phyloP scores from a whole-genome alignment of 2,888 invertebrate genomes.

The Cynaeus angustus region DNA sequence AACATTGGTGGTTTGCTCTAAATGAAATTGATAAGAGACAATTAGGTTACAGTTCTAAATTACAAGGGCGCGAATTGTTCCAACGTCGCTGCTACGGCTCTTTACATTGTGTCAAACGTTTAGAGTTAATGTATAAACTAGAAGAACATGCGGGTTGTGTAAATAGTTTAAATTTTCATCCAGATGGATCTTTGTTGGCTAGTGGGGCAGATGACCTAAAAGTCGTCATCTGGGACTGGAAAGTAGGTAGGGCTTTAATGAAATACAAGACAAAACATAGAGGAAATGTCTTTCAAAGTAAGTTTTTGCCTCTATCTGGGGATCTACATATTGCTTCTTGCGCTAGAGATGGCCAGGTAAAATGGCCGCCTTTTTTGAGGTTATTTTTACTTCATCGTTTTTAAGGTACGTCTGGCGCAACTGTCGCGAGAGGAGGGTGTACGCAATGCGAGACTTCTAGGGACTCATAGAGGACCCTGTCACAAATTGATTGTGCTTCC shows the following conservation, averaged over 20 bases:
- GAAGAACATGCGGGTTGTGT: constrained; percentile 92
- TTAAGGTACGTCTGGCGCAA: constrained; percentile 76
- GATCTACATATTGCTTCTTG: constrained; percentile 91
- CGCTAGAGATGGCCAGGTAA: constrained; percentile 91
- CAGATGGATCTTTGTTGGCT: constrained; percentile 83
- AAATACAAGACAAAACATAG: constrained; percentile 87
- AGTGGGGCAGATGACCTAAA: constrained; percentile 94
- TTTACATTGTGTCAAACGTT: constrained; percentile 85
- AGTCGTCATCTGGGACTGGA: constrained; percentile 95
- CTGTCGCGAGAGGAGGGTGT: constrained; percentile 74
- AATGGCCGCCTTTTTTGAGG: neutral
- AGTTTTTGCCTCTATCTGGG: constrained; percentile 87
- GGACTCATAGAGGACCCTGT: constrained; percentile 84
- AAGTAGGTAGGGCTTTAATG: constrained; percentile 78
- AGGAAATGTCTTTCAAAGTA: constrained; percentile 92
- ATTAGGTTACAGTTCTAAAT: constrained; percentile 74
- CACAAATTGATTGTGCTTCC: constrained; percentile 89
- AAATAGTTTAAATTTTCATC: constrained; percentile 93
- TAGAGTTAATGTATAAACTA: constrained; percentile 85
- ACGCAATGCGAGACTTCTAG: constrained; percentile 74
- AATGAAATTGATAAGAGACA: constrained; percentile 80
- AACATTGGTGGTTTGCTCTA: constrained; percentile 79
- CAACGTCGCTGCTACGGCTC: constrained; percentile 84
- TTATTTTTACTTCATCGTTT: neutral
- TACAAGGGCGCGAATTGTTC: constrained; percentile 60